Conservation (phyloP, 1,140 invertebrate genomes). For the Homalodisca vitripennis region DNA sequence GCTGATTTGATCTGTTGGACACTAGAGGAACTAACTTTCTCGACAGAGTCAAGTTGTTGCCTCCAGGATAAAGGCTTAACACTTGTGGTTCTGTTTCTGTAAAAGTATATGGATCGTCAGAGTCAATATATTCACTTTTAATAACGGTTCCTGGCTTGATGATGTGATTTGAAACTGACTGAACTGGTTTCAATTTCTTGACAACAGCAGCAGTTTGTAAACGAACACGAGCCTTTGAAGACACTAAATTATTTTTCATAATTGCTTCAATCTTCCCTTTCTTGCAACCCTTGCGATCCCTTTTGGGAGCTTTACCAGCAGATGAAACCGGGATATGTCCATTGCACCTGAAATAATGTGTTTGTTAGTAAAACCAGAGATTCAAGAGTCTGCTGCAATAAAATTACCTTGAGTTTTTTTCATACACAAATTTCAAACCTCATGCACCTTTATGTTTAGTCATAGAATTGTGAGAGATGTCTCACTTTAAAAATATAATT, state of each 20-base stretch:
- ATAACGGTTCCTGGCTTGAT: conserved; percentile 33
- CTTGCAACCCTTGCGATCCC: conserved; percentile 52
- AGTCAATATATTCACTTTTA: conserved; percentile 33
- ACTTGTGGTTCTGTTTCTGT: conserved; percentile 40
- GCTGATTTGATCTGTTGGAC: conserved; percentile 25
- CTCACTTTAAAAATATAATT: too few relatives aligned
- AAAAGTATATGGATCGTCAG: conserved; percentile 41
- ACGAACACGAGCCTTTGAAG: conserved; percentile 33
- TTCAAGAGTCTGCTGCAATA: too few relatives aligned
- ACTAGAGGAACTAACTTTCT: conserved; percentile 21
- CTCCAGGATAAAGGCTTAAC: conserved; percentile 28
- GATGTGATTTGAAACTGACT: conserved; percentile 42
- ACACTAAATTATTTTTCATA: conserved; percentile 45
- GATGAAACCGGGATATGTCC: conserved; percentile 55
- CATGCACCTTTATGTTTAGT: too few relatives aligned
- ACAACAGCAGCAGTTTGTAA: conserved; percentile 28
- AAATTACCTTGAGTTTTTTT: too few relatives aligned
- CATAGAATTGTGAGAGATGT: too few relatives aligned
- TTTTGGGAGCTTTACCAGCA: conserved; percentile 49
- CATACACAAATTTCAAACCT: too few relatives aligned
- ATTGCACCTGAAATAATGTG: conserved; percentile 52
- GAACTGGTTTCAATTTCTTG: conserved; percentile 49
- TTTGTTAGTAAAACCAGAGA: too few relatives aligned
- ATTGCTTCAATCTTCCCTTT: conserved; percentile 49
- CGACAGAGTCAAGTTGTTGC: conserved; percentile 9